Conservation (phyloP, 2,888 invertebrate species). For the Graphium colonna region DNA sequence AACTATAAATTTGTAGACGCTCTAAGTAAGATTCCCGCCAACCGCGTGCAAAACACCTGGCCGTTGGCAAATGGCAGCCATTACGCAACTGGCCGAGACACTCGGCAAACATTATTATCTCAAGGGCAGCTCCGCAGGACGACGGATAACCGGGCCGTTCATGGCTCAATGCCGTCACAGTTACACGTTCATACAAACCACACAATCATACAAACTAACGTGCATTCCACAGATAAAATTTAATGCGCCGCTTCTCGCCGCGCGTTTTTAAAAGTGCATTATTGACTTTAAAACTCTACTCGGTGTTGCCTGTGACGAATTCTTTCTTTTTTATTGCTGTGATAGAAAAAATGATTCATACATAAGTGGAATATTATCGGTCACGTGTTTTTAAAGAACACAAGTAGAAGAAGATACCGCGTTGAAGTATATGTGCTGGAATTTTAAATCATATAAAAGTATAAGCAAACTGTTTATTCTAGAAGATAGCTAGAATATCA, state of each 20-base stretch:
- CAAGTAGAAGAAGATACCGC: too few species aligned
- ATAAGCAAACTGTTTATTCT: too few species aligned
- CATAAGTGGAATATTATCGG: not conserved
- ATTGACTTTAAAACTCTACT: constrained; percentile 1
- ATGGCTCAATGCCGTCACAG: constrained; percentile 48
- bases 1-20: too few species aligned
- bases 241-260: constrained; percentile 31
- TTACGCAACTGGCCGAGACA: constrained; percentile 50
- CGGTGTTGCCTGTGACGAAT: not conserved
- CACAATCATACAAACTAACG: constrained; percentile 26
- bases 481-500: too few species aligned
- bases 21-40: too few species aligned
- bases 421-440: too few species aligned
- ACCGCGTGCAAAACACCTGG: constrained; percentile 34
- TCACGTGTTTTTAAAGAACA: not conserved
- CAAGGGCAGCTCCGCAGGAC: constrained; percentile 51
- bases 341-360: not conserved
- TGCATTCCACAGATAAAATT: constrained; percentile 63
- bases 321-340: not conserved
- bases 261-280: constrained; percentile 22
- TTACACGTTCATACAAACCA: constrained; percentile 21
- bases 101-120: constrained; percentile 55
- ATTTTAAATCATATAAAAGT: too few species aligned
- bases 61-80: constrained; percentile 35
- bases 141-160: constrained; percentile 41